Evolutionary conservation across 2,888 invertebrate genomes (phyloP).

Genomic region (Celastrina argiolus): DNA sequence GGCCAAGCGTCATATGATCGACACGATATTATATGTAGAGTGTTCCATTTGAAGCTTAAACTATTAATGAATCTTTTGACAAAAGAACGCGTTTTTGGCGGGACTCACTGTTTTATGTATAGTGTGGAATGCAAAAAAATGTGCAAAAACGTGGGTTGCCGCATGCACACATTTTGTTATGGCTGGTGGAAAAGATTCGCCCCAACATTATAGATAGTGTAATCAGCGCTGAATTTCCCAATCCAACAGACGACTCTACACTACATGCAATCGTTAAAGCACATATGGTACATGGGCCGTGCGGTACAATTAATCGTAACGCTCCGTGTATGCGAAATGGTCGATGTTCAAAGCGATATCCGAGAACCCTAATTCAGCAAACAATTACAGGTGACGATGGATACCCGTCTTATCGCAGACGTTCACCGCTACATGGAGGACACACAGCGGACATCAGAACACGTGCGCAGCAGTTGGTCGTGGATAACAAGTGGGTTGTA

Average conservation of each 20-base stretch:
- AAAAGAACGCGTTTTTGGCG: slow-evolving; percentile 32
- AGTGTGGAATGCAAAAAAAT: slow-evolving; percentile 34
- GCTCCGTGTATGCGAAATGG: slow-evolving; percentile 35
- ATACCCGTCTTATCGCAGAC: slow-evolving; percentile 34
- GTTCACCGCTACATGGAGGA: slow-evolving; percentile 28
- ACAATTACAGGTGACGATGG: slow-evolving; percentile 32
- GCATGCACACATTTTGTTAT: slow-evolving; percentile 32
- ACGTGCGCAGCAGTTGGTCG: slow-evolving; percentile 20
- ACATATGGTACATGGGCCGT: slow-evolving; percentile 35
- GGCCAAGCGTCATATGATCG: too few relatives aligned
- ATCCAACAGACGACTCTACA: slow-evolving; percentile 32
- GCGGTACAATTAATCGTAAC: slow-evolving; percentile 31
- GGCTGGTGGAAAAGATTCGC: too few relatives aligned
- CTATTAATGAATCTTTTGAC: slow-evolving; percentile 31
- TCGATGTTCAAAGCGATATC: too few relatives aligned
- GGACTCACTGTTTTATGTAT: slow-evolving; percentile 30
- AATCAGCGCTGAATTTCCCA: slow-evolving; percentile 35
- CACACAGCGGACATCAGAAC: slow-evolving; percentile 18
- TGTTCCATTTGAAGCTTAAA: slow-evolving; percentile 33
- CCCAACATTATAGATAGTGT: too few relatives aligned
- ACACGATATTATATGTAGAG: neutral
- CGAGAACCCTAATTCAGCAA: slow-evolving; percentile 26
- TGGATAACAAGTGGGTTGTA: slow-evolving; percentile 32
- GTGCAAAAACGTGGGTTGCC: slow-evolving; percentile 36
- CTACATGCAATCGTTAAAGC: slow-evolving; percentile 34